A percentile compares a stretch with the other conserved stretches of the same genome.
phyloP scores from a whole-genome alignment of 2,113 vertebrate genomes.

The Daphoenositta chrysoptera region DNA sequence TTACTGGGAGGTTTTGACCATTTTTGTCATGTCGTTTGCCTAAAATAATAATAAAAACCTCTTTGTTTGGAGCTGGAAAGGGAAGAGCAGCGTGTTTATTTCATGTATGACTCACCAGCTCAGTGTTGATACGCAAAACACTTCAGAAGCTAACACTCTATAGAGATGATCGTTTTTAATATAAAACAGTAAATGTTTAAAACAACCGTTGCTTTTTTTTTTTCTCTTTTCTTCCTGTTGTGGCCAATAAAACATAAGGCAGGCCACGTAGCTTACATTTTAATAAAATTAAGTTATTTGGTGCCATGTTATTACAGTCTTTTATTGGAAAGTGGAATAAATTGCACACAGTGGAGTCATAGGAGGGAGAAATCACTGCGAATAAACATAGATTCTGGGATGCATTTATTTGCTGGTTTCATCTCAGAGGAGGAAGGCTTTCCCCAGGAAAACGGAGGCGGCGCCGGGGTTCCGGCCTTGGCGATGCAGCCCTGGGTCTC shows the following conservation, averaged over 20 bases:
- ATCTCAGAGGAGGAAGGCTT: constrained; percentile 21
- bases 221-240: not conserved
- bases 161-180: constrained; percentile 45
- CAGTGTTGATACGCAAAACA: not conserved
- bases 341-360: constrained; percentile 72
- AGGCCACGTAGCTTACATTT: constrained; percentile 45
- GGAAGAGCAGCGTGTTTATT: constrained; percentile 33
- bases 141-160: constrained; percentile 54
- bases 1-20: constrained; percentile 10
- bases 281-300: constrained; percentile 70
- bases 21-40: not conserved
- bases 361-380: constrained; percentile 64
- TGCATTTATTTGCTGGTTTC: constrained; percentile 56
- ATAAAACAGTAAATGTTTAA: constrained; percentile 54
- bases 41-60: constrained; percentile 9
- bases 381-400: constrained; percentile 69
- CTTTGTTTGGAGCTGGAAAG: constrained; percentile 16
- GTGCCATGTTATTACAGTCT: constrained; percentile 64
- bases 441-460: not conserved
- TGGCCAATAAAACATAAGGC: constrained; percentile 37
- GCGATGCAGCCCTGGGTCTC: not conserved
- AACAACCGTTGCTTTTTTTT: not conserved
- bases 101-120: constrained; percentile 19
- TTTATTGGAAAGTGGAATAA: constrained; percentile 72
- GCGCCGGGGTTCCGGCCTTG: accelerated